phyloP scores from a whole-genome alignment of 2,797 vertebrate genomes.

The Denticeps clupeoides region DNA sequence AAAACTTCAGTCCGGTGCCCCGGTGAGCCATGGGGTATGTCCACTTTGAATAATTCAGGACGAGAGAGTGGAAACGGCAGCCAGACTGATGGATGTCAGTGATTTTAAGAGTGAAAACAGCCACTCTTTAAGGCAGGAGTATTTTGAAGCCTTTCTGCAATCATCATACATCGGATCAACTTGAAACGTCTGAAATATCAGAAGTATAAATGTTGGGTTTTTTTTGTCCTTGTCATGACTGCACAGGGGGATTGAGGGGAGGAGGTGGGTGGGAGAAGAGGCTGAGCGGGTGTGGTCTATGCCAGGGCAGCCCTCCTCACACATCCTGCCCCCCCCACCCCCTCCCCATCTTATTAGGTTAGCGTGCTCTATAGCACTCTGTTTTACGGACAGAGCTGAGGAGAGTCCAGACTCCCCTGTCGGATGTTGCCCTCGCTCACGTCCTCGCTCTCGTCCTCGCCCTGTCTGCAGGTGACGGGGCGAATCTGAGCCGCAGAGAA shows the following conservation, averaged over 20 bases:
- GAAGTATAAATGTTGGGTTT: too few relatives aligned
- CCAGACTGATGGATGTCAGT: too few relatives aligned
- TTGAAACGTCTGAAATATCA: too few relatives aligned
- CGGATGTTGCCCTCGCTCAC: slow-evolving; percentile 41
- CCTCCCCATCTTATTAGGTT: slow-evolving; percentile 65
- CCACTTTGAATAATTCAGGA: slow-evolving; percentile 22
- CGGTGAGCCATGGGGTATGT: slow-evolving; percentile 26
- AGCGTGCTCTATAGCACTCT: slow-evolving; percentile 54
- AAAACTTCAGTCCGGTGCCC: slow-evolving; percentile 12
- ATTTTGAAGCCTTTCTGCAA: too few relatives aligned
- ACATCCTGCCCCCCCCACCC: slow-evolving; percentile 8
- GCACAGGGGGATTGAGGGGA: slow-evolving; percentile 35
- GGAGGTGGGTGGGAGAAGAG: background rate
- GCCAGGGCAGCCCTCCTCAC: slow-evolving; percentile 25
- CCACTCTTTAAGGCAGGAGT: too few relatives aligned
- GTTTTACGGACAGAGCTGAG: slow-evolving; percentile 52
- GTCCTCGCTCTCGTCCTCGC: slow-evolving; percentile 27
- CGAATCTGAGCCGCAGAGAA: slow-evolving; percentile 20
- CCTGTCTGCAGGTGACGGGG: too few relatives aligned
- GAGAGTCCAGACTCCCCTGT: slow-evolving; percentile 52
- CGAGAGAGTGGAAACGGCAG: too few relatives aligned
- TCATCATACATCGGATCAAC: too few relatives aligned
- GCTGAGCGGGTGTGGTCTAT: slow-evolving; percentile 15
- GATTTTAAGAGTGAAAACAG: too few relatives aligned
- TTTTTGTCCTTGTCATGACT: slow-evolving; percentile 54